Evolutionary conservation across 2,888 invertebrate species (phyloP).

Genomic region (Leuctra nigra): DNA sequence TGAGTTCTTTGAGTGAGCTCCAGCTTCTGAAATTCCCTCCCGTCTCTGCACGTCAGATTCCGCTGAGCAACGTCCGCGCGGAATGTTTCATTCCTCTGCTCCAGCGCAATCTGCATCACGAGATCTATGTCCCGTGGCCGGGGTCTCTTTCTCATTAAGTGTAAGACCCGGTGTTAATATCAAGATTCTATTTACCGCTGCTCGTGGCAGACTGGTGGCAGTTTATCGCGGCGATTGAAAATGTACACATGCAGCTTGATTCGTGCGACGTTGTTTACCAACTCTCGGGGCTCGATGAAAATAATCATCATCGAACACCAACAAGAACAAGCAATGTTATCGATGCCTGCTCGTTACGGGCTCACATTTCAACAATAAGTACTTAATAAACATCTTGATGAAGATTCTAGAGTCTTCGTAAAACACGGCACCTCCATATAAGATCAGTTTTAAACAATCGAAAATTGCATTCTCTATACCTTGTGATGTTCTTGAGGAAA

Average conservation of each 20-base stretch:
- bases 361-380: too few species aligned
- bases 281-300: too few species aligned
- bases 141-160: conserved; percentile 13
- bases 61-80: background rate
- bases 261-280: conserved; percentile 2
- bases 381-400: too few species aligned
- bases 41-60: conserved; percentile 4
- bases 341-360: too few species aligned
- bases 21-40: conserved; percentile 16
- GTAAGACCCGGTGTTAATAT: conserved; percentile 15
- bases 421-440: too few species aligned
- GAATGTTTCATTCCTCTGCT: background rate
- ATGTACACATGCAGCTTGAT: conserved; percentile 7
- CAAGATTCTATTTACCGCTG: conserved; percentile 11
- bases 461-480: too few species aligned
- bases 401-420: too few species aligned
- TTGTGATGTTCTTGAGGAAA: too few species aligned
- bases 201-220: conserved; percentile 9
- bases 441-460: too few species aligned
- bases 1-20: conserved; percentile 1
- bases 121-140: background rate
- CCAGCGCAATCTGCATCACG: conserved; percentile 1
- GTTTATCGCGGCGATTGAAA: conserved; percentile 16
- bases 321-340: too few species aligned
- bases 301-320: too few species aligned